Evolutionary conservation across 2,888 invertebrate species (phyloP).

Genomic region (Heliconius ethilla): DNA sequence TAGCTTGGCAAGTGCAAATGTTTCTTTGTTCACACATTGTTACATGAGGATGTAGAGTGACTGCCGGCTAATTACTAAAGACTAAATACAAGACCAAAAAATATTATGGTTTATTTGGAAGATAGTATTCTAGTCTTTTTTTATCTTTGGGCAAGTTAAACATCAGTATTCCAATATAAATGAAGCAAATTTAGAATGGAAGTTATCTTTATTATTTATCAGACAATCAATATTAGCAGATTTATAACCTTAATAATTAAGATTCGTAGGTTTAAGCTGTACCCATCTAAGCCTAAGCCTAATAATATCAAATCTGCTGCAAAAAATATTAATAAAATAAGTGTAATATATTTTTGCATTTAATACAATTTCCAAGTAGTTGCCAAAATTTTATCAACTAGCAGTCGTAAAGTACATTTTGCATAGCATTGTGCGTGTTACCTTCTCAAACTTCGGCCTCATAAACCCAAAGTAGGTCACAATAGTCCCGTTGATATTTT

Average conservation of each 20-base stretch:
- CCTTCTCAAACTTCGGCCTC: slow-evolving; percentile 35
- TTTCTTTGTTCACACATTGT: slow-evolving; percentile 16
- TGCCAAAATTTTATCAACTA: neutral
- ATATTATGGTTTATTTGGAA: neutral
- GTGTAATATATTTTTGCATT: neutral
- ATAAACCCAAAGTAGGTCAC: slow-evolving; percentile 38
- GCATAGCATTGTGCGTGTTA: slow-evolving; percentile 31
- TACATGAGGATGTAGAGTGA: slow-evolving; percentile 20
- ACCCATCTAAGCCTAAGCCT: too few relatives aligned
- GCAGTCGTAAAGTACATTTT: neutral
- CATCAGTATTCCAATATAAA: too few relatives aligned
- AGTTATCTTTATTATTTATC: neutral
- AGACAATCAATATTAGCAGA: neutral
- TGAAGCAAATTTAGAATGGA: neutral
- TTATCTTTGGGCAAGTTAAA: neutral
- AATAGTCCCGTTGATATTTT: neutral
- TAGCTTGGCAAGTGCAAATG: slow-evolving; percentile 8
- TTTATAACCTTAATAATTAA: neutral
- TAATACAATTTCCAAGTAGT: neutral
- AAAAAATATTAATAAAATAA: too few relatives aligned
- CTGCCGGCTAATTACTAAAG: neutral
- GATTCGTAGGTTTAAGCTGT: too few relatives aligned
- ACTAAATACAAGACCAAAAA: neutral
- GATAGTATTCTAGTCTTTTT: neutral
- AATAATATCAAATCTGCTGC: too few relatives aligned